Evolutionary conservation across 2,797 vertebrate genomes (phyloP).

Genomic region (Fratercula arctica): DNA sequence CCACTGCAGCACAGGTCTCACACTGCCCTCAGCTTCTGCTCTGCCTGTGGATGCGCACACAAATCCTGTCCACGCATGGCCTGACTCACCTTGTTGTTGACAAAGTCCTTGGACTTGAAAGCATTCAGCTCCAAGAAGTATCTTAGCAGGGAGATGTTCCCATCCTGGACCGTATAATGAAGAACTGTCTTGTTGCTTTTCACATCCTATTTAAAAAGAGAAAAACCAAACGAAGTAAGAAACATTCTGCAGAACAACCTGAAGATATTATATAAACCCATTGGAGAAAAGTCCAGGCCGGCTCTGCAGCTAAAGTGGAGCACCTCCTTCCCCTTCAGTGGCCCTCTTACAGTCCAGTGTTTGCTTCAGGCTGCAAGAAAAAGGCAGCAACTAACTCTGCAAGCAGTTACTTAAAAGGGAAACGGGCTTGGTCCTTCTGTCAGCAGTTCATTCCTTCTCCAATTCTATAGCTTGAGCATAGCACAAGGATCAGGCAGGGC

Average conservation of each 20-base stretch:
- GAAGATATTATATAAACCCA: not conserved
- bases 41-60: not conserved
- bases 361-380: not conserved
- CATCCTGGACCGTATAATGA: conserved; percentile 46
- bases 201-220: conserved; percentile 42
- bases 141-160: conserved; percentile 43
- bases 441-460: not conserved
- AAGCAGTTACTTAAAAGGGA: not conserved
- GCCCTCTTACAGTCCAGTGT: not conserved
- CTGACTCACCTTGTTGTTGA: conserved; percentile 51
- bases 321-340: not conserved
- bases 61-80: rapidly evolving
- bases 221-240: not conserved
- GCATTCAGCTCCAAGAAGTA: conserved; percentile 54
- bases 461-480: rapidly evolving
- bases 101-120: conserved; percentile 41
- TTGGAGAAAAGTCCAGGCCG: not conserved
- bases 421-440: not conserved
- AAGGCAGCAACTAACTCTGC: not conserved
- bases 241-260: not conserved
- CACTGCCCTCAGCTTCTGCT: too few relatives aligned
- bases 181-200: conserved; percentile 65
- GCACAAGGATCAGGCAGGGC: not conserved
- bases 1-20: not conserved
- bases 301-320: not conserved